phyloP scores from a whole-genome alignment of 2,113 vertebrate genomes.

The Tragelaphus strepsiceros region DNA sequence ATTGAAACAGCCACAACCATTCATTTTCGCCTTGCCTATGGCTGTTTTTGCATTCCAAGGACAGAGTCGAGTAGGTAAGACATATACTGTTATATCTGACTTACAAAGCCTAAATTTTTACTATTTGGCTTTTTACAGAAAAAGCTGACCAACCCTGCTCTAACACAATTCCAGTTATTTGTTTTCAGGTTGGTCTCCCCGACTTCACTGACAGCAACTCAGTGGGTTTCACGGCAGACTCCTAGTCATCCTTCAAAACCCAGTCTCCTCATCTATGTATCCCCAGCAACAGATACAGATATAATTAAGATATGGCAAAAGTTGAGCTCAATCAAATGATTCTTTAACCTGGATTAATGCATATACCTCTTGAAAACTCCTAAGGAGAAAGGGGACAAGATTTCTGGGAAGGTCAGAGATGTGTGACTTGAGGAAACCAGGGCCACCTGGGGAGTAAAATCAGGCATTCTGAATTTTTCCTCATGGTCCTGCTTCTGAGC shows the following conservation, averaged over 20 bases:
- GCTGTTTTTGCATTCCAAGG: background rate
- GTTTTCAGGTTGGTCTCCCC: background rate
- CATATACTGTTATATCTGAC: background rate
- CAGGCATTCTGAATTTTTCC: background rate
- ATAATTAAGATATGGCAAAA: background rate
- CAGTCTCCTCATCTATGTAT: background rate
- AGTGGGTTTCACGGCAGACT: background rate
- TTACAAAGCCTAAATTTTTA: background rate
- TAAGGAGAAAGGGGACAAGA: background rate
- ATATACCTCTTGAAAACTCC: background rate
- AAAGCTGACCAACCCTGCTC: background rate
- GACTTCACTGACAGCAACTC: background rate
- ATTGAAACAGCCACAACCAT: background rate
- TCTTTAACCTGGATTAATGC: background rate
- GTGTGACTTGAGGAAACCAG: background rate
- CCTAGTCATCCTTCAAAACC: background rate
- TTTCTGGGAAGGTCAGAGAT: background rate
- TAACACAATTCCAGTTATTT: background rate
- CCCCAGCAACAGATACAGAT: background rate
- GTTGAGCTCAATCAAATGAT: background rate
- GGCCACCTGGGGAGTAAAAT: background rate
- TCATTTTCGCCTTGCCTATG: background rate
- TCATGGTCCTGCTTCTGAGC: background rate
- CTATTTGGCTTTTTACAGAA: background rate
- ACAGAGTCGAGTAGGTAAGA: background rate